These are phyloP conservation scores for Haliclystus octoradiatus DNA, from an alignment of 30 jellyfish, hydroid and myxozoan genomes.

Conservation along the genomic window DNA sequence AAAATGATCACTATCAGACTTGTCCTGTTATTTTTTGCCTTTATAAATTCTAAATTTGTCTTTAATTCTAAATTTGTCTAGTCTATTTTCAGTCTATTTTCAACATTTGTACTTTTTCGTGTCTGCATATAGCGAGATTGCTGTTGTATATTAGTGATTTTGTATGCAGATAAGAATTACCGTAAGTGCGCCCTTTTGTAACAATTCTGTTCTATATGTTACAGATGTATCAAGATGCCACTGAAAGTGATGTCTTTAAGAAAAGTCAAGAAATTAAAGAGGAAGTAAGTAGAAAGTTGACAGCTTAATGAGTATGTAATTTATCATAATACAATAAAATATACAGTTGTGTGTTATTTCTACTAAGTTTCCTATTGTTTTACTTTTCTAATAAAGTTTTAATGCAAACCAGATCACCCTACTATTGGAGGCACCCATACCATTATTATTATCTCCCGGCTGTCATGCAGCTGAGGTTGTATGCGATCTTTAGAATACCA, in stretches of 20 bases:
- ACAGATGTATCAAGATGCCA: conserved; percentile 69
- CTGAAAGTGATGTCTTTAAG: conserved; percentile 55
- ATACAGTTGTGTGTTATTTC: background rate
- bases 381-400: background rate
- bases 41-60: too few species aligned
- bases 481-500: too few species aligned
- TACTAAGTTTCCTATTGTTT: background rate
- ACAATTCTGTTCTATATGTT: background rate
- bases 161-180: background rate
- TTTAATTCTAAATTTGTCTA: too few species aligned
- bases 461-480: too few species aligned
- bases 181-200: background rate
- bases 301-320: background rate
- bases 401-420: background rate
- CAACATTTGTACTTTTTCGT: too few species aligned
- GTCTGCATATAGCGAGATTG: too few species aligned
- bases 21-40: too few species aligned
- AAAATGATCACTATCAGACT: too few species aligned
- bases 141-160: too few species aligned
- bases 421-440: too few species aligned
- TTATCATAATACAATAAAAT: background rate
- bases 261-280: conserved; percentile 58
- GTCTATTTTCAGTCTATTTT: too few species aligned
- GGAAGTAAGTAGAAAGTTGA: conserved; percentile 30
- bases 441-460: too few species aligned